A percentile compares a stretch with the other conserved stretches of the same genome.
phyloP scores from a whole-genome alignment of 2,888 invertebrate species.

The Xylocampa areola region DNA sequence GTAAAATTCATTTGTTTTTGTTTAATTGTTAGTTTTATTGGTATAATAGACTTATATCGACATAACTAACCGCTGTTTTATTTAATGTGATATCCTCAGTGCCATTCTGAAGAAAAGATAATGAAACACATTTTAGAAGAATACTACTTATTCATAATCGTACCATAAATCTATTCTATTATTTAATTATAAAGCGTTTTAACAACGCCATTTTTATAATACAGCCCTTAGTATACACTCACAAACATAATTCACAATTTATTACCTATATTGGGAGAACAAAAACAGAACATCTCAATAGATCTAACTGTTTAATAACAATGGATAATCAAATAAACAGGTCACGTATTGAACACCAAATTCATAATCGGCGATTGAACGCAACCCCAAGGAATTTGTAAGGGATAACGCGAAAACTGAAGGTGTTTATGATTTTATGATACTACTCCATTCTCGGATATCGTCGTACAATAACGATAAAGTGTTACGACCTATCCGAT shows the following conservation, averaged over 20 bases:
- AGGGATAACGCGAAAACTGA: conserved; percentile 74
- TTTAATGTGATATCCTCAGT: no score
- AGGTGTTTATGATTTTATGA: conserved; percentile 85
- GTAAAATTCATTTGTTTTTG: no score
- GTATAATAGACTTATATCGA: no score
- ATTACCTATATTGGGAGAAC: conserved; percentile 18
- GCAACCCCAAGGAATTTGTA: conserved; percentile 73
- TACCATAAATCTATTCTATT: no score
- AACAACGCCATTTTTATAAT: no score
- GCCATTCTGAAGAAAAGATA: no score
- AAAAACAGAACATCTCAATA: conserved; percentile 35
- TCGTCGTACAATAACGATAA: conserved; percentile 83
- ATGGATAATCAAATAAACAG: conserved; percentile 62
- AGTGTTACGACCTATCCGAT: conserved; percentile 74
- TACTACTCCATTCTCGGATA: conserved; percentile 79
- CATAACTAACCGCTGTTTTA: no score
- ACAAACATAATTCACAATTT: conserved; percentile 1
- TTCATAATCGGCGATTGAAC: conserved; percentile 76
- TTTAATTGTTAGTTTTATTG: no score
- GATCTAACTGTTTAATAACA: conserved; percentile 58
- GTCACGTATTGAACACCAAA: conserved; percentile 75
- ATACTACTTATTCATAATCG: no score
- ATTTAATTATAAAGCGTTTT: no score
- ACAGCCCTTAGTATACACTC: background rate
- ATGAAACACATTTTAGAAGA: no score